phyloP scores from a whole-genome alignment of 2,888 invertebrate genomes.

The Tiliacea aurago region DNA sequence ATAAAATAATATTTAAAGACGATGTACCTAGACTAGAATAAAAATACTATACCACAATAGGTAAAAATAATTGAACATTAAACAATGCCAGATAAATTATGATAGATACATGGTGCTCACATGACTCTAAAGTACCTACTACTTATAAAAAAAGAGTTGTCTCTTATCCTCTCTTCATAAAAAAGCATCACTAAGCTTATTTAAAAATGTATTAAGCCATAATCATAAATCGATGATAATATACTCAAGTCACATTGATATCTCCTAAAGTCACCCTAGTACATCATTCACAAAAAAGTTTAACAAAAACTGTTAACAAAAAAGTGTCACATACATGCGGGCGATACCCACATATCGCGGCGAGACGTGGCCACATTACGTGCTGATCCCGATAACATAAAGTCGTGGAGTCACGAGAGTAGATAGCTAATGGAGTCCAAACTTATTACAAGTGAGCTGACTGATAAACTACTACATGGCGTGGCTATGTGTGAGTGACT shows the following conservation, averaged over 20 bases:
- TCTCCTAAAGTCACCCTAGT: constrained; percentile 6
- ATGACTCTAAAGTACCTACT: neutral
- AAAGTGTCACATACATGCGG: constrained; percentile 63
- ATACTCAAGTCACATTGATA: constrained; percentile 10
- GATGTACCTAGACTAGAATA: too few relatives aligned
- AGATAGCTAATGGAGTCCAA: constrained; percentile 8
- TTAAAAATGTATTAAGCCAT: neutral
- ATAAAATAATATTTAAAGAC: too few relatives aligned
- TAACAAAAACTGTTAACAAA: constrained; percentile 38
- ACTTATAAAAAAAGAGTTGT: neutral
- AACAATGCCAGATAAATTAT: too few relatives aligned
- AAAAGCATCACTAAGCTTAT: neutral
- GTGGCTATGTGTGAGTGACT: neutral
- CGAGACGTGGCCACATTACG: constrained; percentile 41
- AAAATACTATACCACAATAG: too few relatives aligned
- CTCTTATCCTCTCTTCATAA: neutral
- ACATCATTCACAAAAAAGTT: constrained; percentile 47
- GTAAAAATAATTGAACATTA: too few relatives aligned
- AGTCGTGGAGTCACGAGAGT: constrained; percentile 3
- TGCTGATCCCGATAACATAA: constrained; percentile 41
- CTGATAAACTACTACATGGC: neutral
- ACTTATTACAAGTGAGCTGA: neutral
- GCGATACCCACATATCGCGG: constrained; percentile 56
- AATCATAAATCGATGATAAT: constrained; percentile 9
- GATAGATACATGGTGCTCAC: too few relatives aligned